phyloP scores from a whole-genome alignment of 2,888 invertebrate species.

The Heteropelma amictum region DNA sequence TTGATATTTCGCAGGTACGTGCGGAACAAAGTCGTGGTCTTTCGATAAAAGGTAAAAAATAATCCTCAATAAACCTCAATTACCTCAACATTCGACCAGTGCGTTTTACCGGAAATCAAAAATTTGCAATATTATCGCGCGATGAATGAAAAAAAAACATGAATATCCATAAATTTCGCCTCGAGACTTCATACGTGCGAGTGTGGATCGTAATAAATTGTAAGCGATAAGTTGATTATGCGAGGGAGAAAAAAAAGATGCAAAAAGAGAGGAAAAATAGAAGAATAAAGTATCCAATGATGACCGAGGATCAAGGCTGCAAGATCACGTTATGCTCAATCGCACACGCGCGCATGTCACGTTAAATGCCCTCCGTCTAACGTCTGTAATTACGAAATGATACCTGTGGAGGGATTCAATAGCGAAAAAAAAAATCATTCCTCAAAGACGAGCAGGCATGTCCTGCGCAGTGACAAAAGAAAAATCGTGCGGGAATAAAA shows the following conservation, averaged over 20 bases:
- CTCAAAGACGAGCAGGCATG: background rate
- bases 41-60: too few species aligned
- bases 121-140: too few species aligned
- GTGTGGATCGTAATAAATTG: background rate
- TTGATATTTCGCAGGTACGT: too few species aligned
- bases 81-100: too few species aligned
- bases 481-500: background rate
- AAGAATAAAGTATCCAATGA: background rate
- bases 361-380: background rate
- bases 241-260: background rate
- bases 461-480: too few species aligned
- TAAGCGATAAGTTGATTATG: slow-evolving; percentile 4
- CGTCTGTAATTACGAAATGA: slow-evolving; percentile 28
- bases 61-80: too few species aligned
- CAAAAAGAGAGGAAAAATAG: slow-evolving; percentile 7
- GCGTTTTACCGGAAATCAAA: background rate
- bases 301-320: slow-evolving; percentile 31
- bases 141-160: too few species aligned
- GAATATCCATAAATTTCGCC: too few species aligned
- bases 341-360: background rate
- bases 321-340: background rate
- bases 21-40: too few species aligned
- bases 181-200: background rate
- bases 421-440: slow-evolving; percentile 1
- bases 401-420: background rate